phyloP scores from a whole-genome alignment of 2,888 invertebrate species.

The Lasioglossum morio region DNA sequence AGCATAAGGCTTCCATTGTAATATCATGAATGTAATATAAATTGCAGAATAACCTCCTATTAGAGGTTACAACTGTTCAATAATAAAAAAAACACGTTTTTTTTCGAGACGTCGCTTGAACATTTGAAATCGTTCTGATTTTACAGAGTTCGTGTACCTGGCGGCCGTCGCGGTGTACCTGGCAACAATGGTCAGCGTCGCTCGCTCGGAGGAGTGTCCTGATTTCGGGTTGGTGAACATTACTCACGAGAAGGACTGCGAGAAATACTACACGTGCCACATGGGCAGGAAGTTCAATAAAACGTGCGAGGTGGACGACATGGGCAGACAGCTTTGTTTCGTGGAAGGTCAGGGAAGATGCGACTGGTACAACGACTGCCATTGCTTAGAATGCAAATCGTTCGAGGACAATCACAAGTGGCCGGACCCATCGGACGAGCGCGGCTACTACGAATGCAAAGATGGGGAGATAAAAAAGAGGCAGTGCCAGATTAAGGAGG shows the following conservation, averaged over 20 bases:
- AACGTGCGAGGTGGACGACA: accelerated
- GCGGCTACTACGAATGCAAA: not conserved
- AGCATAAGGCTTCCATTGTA: too few species aligned
- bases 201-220: not conserved
- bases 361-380: not conserved
- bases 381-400: not conserved
- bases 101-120: too few species aligned
- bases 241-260: not conserved
- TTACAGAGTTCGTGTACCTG: not conserved
- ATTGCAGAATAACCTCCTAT: too few species aligned
- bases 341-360: accelerated
- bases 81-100: too few species aligned
- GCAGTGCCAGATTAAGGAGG: accelerated
- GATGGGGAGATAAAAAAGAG: accelerated
- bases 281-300: not conserved
- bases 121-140: not conserved
- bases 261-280: not conserved
- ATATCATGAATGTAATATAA: too few species aligned
- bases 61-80: too few species aligned
- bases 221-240: not conserved
- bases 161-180: not conserved
- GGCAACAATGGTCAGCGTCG: not conserved
- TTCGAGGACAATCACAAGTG: not conserved
- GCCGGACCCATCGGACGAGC: not conserved
- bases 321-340: not conserved